Conservation (phyloP, 1,140 invertebrate species). For the Heterodera carotae region DNA sequence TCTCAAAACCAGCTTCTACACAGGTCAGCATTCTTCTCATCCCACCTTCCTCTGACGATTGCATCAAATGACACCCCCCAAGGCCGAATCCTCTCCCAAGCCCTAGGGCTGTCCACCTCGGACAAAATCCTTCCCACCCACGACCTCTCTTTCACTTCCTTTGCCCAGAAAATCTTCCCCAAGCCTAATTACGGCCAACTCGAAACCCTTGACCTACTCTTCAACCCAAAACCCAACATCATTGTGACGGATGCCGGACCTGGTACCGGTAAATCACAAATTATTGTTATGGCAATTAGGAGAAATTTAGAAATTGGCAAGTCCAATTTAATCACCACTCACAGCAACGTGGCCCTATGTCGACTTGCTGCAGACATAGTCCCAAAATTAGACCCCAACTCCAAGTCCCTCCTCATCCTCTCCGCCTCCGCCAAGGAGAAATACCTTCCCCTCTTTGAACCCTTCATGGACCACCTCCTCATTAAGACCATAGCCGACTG, state of each 20-base stretch:
- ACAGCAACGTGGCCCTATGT: neutral
- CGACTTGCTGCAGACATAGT: neutral
- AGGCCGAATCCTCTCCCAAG: neutral
- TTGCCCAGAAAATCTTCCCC: neutral
- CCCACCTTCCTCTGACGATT: neutral
- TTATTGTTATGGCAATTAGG: neutral
- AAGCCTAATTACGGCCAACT: conserved; percentile 4
- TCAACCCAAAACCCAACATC: neutral
- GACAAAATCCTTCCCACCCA: neutral
- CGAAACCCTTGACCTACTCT: neutral
- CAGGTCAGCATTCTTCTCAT: neutral
- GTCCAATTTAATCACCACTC: neutral
- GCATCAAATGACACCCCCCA: neutral
- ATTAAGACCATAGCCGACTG: neutral
- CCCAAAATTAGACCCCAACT: neutral
- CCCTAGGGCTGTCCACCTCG: neutral
- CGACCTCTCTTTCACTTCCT: neutral
- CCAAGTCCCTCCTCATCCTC: conserved; percentile 4
- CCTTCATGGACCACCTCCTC: neutral
- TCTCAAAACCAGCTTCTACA: neutral
- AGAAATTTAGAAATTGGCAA: conserved; percentile 3
- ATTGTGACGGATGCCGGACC: conserved; percentile 1
- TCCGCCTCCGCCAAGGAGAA: conserved; percentile 5
- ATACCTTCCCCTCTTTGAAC: neutral
- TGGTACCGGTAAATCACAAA: conserved; percentile 4